These are phyloP conservation scores for Anoplophora glabripennis DNA, from an alignment of 1,140 invertebrate species.

Conservation along the genomic window DNA sequence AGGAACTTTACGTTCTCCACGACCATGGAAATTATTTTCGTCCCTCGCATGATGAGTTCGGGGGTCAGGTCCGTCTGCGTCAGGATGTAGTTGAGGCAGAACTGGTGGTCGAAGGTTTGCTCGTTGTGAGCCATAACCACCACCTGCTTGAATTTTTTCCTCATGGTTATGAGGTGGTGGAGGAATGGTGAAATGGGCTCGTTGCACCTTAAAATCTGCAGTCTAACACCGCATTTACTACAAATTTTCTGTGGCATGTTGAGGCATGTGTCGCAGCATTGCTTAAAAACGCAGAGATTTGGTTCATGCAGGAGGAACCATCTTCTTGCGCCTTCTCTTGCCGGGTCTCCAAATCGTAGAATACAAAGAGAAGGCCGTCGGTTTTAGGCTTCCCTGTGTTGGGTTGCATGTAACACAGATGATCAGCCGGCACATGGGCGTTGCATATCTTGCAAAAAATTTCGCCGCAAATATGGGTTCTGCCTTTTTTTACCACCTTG, in stretches of 20 bases:
- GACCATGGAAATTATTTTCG: constrained; percentile 15
- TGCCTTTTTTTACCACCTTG: neutral
- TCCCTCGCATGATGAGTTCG: constrained; percentile 8
- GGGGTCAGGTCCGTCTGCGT: constrained; percentile 1
- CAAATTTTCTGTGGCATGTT: neutral
- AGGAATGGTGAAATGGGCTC: constrained; percentile 2
- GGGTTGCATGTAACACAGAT: constrained; percentile 20
- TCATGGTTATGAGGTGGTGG: neutral
- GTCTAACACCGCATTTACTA: constrained; percentile 13
- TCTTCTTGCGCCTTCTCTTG: constrained; percentile 16
- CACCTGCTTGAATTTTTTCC: constrained; percentile 11
- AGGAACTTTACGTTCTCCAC: constrained; percentile 14
- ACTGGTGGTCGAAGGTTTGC: constrained; percentile 8
- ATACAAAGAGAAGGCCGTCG: constrained; percentile 19
- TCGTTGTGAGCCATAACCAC: constrained; percentile 10
- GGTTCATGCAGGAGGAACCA: constrained; percentile 9
- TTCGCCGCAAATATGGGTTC: constrained; percentile 11
- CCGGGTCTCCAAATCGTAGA: constrained; percentile 23
- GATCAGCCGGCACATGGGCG: constrained; percentile 1
- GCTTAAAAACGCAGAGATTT: constrained; percentile 17
- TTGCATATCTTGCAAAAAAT: constrained; percentile 17
- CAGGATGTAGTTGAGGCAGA: constrained; percentile 5
- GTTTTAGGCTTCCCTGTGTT: constrained; percentile 8
- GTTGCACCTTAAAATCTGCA: too few species aligned
- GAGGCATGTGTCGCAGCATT: constrained; percentile 13